phyloP scores from a whole-genome alignment of 2,888 invertebrate genomes.

The Caenorhabditis zanzibari region DNA sequence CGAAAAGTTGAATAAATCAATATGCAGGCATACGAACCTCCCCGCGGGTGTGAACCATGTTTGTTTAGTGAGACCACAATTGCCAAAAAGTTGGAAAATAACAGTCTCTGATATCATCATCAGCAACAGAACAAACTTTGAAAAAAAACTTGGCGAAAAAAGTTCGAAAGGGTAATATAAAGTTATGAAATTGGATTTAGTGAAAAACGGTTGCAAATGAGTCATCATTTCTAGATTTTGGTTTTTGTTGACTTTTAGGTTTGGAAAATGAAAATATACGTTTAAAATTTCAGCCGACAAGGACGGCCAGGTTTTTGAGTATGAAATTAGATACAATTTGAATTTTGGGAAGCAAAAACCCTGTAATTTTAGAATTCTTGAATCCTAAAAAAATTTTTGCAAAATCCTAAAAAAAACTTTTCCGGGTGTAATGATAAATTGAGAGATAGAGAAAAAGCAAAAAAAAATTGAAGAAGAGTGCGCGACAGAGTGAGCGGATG shows the following conservation, averaged over 20 bases:
- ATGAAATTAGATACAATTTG: too few species aligned
- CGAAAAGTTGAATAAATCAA: conserved; percentile 29
- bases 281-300: too few species aligned
- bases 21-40: conserved; percentile 33
- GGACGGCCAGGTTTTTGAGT: too few species aligned
- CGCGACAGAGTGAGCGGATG: conserved; percentile 38
- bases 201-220: neutral
- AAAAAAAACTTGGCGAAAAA: neutral
- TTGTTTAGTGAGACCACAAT: conserved; percentile 39
- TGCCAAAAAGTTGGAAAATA: conserved; percentile 23
- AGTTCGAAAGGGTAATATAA: neutral
- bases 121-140: conserved; percentile 2
- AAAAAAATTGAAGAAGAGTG: conserved; percentile 27
- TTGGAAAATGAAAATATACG: too few species aligned
- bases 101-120: conserved; percentile 37
- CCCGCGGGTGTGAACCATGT: conserved; percentile 25
- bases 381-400: neutral
- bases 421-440: neutral
- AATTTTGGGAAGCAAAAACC: too few species aligned
- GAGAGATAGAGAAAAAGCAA: conserved; percentile 1
- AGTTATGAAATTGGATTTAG: conserved; percentile 1
- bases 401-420: conserved; percentile 3
- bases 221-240: too few species aligned
- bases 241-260: too few species aligned
- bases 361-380: too few species aligned